Conservation (phyloP, 2,113 vertebrate species). For the Cyanoramphus novaezelandiae region DNA sequence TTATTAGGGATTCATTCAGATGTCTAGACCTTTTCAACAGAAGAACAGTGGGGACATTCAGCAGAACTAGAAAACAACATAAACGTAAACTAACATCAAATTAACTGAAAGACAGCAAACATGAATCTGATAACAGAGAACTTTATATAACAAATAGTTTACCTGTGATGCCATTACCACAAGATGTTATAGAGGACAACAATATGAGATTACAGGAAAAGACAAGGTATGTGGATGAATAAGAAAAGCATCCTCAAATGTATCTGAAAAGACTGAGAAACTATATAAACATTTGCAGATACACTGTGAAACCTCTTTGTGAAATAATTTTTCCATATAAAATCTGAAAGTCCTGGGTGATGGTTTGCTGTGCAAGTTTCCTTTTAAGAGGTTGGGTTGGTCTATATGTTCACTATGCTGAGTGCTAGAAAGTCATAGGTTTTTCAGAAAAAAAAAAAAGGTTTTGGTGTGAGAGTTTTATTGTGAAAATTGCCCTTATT, state of each 20-base stretch:
- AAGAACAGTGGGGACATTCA: background rate
- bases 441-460: background rate
- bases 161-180: background rate
- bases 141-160: background rate
- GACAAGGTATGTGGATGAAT: background rate
- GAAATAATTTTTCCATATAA: background rate
- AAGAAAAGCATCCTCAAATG: background rate
- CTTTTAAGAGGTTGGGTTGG: accelerated
- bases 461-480: background rate
- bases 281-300: background rate
- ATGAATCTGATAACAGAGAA: background rate
- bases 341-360: background rate
- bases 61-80: background rate
- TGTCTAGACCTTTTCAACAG: background rate
- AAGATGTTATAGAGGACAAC: background rate
- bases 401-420: background rate
- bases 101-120: background rate
- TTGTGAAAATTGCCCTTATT: background rate
- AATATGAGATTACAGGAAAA: background rate
- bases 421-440: background rate
- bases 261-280: background rate
- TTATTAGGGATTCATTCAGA: background rate
- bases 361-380: background rate
- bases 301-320: background rate
- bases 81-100: background rate